phyloP scores from a whole-genome alignment of 1,140 invertebrate species.

The Drosophila paulistorum region DNA sequence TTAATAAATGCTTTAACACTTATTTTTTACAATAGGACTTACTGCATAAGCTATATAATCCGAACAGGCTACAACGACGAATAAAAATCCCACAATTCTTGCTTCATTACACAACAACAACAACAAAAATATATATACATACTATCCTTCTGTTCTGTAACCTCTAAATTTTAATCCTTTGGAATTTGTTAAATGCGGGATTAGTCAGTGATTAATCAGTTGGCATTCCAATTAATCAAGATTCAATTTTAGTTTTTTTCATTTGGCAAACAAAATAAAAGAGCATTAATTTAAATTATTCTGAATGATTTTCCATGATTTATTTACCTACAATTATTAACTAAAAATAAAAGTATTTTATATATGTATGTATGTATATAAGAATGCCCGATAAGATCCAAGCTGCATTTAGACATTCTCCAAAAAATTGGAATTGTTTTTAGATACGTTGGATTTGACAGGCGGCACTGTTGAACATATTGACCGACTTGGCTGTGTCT shows the following conservation, averaged over 20 bases:
- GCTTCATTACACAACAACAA: neutral
- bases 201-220: too few relatives aligned
- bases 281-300: too few relatives aligned
- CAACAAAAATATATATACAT: too few relatives aligned
- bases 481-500: slow-evolving; percentile 37
- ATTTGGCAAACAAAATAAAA: too few relatives aligned
- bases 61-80: slow-evolving; percentile 5
- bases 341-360: slow-evolving; percentile 8
- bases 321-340: neutral
- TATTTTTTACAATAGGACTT: slow-evolving; percentile 34
- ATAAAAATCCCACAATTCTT: neutral
- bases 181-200: too few relatives aligned
- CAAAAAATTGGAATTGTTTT: neutral
- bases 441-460: slow-evolving; percentile 72
- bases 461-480: slow-evolving; percentile 72
- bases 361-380: slow-evolving; percentile 1
- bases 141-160: too few relatives aligned
- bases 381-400: neutral
- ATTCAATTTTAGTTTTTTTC: too few relatives aligned
- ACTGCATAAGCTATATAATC: neutral
- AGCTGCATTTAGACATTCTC: neutral
- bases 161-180: too few relatives aligned
- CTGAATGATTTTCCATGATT: neutral
- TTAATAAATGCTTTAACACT: slow-evolving; percentile 78
- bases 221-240: too few relatives aligned